Base-by-base conservation (phyloP, 2,113 vertebrate species). In the Mastomys coucha region DNA sequence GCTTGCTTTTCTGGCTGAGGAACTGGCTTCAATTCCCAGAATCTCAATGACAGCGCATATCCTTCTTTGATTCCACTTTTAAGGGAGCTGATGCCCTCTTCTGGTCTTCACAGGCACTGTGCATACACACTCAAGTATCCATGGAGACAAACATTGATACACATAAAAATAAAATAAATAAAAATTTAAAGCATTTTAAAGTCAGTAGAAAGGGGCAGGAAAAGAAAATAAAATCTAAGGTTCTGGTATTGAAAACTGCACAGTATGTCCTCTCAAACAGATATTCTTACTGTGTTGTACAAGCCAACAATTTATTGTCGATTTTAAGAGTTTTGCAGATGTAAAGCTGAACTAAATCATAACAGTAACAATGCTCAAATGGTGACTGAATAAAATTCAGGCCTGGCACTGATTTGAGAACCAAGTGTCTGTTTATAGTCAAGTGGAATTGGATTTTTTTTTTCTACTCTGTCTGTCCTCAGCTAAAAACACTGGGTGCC, bases 371-470 rank as follows among this genome's bases (percentile, higher is more conserved):
- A 51, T 60, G 45, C 13, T 73, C 84, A 60, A 5, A 51, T 24
- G 73, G 11, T 4, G 12, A 67, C 4, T 14, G 13, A 90, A 60
- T 93, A 45, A 91, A 91, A 93, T 5, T 10, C 28, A 28, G 85
- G 81, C 28, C 45, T 77, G 45, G 20, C 75, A 28, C 45, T 56
- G 70, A 88, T 77, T 60, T 90, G 51, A 86, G 92, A 94, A 86
- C 49, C 80, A 53, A 91, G 51, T 49, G 75, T 24, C 58, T 84
- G 10, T 65, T 88, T 78, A 58, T 24, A 28, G 63, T 88, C n/a
- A 82, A 75, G n/a, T 13, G 70, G 31, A 81, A 88, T 95, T 93
- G 60, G 6, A 85, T 93, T 87, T 95, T 70, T 92, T 91, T 95
- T 49, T 67, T 60, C 72, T 93, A 93, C 20, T 85, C 14, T 63